These are phyloP conservation scores for Hippocampus comes DNA, from an alignment of 2,113 vertebrate species.

Conservation along the genomic window DNA sequence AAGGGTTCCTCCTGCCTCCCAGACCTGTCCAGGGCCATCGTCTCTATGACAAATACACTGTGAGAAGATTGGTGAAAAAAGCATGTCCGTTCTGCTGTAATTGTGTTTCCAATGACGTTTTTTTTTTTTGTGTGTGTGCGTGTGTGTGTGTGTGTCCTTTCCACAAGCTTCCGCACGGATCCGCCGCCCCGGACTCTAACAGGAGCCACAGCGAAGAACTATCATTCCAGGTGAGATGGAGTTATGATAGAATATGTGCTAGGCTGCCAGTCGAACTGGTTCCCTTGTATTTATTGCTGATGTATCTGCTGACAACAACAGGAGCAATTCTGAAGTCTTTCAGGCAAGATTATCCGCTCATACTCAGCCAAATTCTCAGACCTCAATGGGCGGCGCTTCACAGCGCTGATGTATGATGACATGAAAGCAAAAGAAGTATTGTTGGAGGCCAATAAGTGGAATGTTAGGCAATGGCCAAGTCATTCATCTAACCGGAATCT, in stretches of 20 bases:
- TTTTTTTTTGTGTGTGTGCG: background rate
- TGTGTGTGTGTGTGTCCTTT: constrained; percentile 6
- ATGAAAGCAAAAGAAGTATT: too few species aligned
- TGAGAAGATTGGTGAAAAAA: constrained; percentile 57
- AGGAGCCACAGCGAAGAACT: constrained; percentile 71
- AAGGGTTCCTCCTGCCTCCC: constrained; percentile 81
- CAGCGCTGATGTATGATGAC: too few species aligned
- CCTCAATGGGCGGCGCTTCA: too few species aligned
- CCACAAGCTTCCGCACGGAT: constrained; percentile 80
- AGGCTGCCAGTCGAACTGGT: background rate
- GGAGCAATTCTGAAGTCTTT: too few species aligned
- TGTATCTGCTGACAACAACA: too few species aligned
- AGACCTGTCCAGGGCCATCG: constrained; percentile 89
- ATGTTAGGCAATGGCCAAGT: too few species aligned
- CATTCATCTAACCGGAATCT: too few species aligned
- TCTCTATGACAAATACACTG: constrained; percentile 92
- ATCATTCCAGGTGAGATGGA: constrained; percentile 79
- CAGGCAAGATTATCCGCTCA: too few species aligned
- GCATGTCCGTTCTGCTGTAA: background rate
- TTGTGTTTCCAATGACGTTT: background rate
- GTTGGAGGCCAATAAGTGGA: too few species aligned
- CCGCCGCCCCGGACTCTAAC: constrained; percentile 73
- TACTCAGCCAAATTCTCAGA: too few species aligned
- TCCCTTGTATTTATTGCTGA: too few species aligned
- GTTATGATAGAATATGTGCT: background rate